Conservation (phyloP, 2,113 vertebrate species). For the Rhizomys pruinosus region DNA sequence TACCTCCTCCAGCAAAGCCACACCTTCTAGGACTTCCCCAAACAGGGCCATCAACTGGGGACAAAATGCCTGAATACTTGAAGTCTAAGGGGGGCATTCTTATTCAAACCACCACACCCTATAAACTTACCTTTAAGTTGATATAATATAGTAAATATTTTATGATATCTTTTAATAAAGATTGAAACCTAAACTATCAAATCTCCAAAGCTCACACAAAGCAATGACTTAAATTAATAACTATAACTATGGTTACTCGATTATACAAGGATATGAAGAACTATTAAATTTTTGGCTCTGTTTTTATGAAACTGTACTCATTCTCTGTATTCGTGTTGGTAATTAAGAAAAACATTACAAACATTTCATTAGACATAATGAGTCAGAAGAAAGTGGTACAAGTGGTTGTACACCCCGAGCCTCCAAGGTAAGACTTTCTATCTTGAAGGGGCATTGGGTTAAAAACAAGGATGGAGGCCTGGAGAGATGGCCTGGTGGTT, state of each 20-base stretch:
- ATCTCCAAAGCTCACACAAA: conserved; percentile 22
- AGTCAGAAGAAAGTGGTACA: neutral
- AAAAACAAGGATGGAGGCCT: no score
- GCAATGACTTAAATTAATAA: neutral
- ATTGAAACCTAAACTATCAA: neutral
- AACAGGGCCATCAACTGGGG: no score
- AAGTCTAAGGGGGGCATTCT: no score
- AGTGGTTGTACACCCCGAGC: no score
- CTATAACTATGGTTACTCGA: neutral
- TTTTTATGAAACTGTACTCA: neutral
- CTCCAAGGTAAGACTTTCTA: neutral
- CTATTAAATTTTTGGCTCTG: neutral
- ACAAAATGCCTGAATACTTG: no score
- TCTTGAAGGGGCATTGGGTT: no score
- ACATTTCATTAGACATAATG: neutral
- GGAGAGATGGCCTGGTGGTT: no score
- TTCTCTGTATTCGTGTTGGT: neutral
- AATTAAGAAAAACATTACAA: no score
- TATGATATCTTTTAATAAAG: neutral
- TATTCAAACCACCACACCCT: no score
- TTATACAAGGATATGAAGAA: neutral
- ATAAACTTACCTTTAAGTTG: neutral
- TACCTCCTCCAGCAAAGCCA: no score
- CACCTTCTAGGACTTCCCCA: no score
- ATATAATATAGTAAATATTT: neutral